phyloP scores from a whole-genome alignment of 2,113 vertebrate species.

The Sceloporus undulatus region DNA sequence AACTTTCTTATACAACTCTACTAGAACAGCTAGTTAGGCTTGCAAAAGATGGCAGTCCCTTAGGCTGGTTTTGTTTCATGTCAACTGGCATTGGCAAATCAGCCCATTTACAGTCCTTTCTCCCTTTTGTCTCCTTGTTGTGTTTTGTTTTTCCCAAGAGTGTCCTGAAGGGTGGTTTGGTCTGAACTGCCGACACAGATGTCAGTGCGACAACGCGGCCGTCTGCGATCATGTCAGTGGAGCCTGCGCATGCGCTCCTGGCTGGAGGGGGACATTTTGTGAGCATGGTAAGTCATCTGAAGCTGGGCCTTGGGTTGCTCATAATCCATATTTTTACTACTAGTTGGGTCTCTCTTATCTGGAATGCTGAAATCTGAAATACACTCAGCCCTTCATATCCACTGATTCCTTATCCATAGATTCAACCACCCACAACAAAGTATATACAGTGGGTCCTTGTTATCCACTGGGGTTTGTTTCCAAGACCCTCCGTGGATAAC shows the following conservation, averaged over 20 bases:
- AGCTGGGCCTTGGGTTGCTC: neutral
- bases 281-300: constrained; percentile 82
- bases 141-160: constrained; percentile 69
- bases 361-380: too few species aligned
- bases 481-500: too few species aligned
- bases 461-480: too few species aligned
- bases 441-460: too few species aligned
- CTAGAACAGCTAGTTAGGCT: too few species aligned
- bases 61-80: too few species aligned
- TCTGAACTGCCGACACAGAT: constrained; percentile 80
- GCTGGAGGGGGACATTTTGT: constrained; percentile 93
- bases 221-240: constrained; percentile 92
- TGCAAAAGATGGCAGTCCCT: too few species aligned
- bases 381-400: too few species aligned
- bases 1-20: too few species aligned
- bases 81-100: too few species aligned
- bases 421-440: too few species aligned
- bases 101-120: neutral
- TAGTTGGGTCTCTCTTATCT: neutral
- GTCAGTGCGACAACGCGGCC: constrained; percentile 89
- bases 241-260: constrained; percentile 87
- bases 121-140: neutral
- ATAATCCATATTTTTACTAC: neutral
- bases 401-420: too few species aligned
- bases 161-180: constrained; percentile 88